phyloP scores from a whole-genome alignment of 2,113 vertebrate species.

The Bubo scandiacus region DNA sequence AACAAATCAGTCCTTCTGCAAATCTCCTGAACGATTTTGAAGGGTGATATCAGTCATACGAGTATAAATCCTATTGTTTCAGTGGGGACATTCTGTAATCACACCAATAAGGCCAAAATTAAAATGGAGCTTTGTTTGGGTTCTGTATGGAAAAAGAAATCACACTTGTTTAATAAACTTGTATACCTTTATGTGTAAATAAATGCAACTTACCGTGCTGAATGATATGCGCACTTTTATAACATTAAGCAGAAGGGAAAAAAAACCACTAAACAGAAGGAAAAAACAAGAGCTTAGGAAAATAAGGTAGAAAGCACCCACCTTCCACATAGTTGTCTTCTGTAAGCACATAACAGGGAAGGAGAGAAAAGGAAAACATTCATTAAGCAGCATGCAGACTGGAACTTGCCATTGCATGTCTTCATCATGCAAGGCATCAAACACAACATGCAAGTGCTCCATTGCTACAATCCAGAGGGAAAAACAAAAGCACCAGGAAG shows the following conservation, averaged over 20 bases:
- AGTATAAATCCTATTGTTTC: background rate
- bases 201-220: slow-evolving; percentile 76
- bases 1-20: background rate
- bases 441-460: slow-evolving; percentile 95
- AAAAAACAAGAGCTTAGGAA: slow-evolving; percentile 69
- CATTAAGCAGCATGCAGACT: slow-evolving; percentile 99
- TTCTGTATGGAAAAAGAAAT: slow-evolving; percentile 68
- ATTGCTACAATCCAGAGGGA: slow-evolving; percentile 72
- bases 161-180: slow-evolving; percentile 23
- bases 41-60: background rate
- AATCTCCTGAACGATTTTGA: background rate
- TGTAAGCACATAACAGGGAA: slow-evolving; percentile 94
- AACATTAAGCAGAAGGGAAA: slow-evolving; percentile 59
- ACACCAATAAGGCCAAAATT: background rate
- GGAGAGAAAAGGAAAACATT: slow-evolving; percentile 99
- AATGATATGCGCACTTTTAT: slow-evolving; percentile 49
- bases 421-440: slow-evolving; percentile 95
- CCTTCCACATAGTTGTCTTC: slow-evolving; percentile 97
- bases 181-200: background rate
- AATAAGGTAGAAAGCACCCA: slow-evolving; percentile 88
- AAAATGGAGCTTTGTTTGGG: background rate
- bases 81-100: background rate
- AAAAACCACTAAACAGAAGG: slow-evolving; percentile 52
- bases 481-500: slow-evolving; percentile 70
- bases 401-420: slow-evolving; percentile 94